phyloP scores from a whole-genome alignment of 2,888 invertebrate species.

The Plagodis pulveraria region DNA sequence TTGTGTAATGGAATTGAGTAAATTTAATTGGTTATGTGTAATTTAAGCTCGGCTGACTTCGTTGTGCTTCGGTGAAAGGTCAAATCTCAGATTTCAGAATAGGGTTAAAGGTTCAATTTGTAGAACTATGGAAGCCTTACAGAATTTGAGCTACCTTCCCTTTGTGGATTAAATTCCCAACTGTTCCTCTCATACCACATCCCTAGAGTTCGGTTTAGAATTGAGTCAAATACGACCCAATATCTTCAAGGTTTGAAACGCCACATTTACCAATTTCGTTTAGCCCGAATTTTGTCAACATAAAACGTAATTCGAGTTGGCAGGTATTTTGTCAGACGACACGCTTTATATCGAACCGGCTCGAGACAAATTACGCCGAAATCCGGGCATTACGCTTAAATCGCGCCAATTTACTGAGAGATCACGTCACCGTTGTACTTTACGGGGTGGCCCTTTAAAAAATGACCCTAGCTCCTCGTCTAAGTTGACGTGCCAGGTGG shows the following conservation, averaged over 20 bases:
- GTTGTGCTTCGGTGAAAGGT: background rate
- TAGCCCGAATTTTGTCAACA: conserved; percentile 39
- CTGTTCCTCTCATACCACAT: too few species aligned
- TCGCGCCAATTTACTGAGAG: conserved; percentile 60
- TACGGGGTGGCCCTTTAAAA: conserved; percentile 51
- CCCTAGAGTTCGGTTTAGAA: conserved; percentile 4
- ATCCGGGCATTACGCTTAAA: conserved; percentile 49
- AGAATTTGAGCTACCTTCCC: background rate
- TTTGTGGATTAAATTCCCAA: too few species aligned
- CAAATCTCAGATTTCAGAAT: conserved; percentile 11
- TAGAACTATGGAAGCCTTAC: background rate
- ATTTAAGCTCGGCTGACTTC: background rate
- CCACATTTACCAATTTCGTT: conserved; percentile 34
- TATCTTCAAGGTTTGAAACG: conserved; percentile 24
- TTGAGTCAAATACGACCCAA: conserved; percentile 13
- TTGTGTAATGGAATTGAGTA: background rate
- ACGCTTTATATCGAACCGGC: conserved; percentile 50
- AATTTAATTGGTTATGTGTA: background rate
- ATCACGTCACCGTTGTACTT: conserved; percentile 56
- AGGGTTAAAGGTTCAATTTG: conserved; percentile 13
- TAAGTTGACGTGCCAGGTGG: conserved; percentile 26
- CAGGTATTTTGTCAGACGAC: conserved; percentile 54
- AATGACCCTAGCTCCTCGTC: conserved; percentile 44
- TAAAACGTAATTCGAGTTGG: conserved; percentile 49
- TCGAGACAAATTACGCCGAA: conserved; percentile 46